phyloP scores from a whole-genome alignment of 1,140 invertebrate species.

The Aphelenchoides besseyi region DNA sequence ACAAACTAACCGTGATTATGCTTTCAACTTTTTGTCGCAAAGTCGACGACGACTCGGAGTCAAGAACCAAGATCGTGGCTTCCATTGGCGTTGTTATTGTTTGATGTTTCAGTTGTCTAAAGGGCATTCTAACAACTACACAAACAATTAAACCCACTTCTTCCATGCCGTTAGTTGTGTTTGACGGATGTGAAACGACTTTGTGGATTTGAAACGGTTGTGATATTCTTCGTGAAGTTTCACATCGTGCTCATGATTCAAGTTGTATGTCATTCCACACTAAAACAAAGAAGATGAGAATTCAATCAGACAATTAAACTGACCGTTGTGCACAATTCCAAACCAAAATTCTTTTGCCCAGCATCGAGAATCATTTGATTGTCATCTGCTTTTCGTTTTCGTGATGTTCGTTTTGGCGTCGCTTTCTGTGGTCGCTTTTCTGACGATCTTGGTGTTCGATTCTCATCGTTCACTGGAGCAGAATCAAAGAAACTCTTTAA shows the following conservation, averaged over 20 bases:
- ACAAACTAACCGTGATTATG: constrained; percentile 26
- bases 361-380: constrained; percentile 45
- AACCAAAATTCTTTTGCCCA: constrained; percentile 42
- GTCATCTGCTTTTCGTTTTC: background rate
- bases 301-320: background rate
- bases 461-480: background rate
- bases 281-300: constrained; percentile 26
- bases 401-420: background rate
- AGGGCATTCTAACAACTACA: background rate
- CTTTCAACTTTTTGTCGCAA: constrained; percentile 33
- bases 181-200: constrained; percentile 29
- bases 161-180: constrained; percentile 39
- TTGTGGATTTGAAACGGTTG: constrained; percentile 43
- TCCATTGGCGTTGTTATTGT: constrained; percentile 8
- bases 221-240: constrained; percentile 35
- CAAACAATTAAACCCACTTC: constrained; percentile 13
- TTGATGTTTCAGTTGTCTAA: constrained; percentile 26
- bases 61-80: constrained; percentile 30
- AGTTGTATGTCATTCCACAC: constrained; percentile 49
- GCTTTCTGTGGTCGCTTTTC: background rate
- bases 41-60: constrained; percentile 25
- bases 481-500: background rate
- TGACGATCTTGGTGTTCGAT: background rate
- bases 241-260: constrained; percentile 32
- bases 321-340: constrained; percentile 39